Evolutionary conservation across 2,797 vertebrate genomes (phyloP), one percentile per base, ranked within the genome.

Genomic region (Esox masquinongy): DNA sequence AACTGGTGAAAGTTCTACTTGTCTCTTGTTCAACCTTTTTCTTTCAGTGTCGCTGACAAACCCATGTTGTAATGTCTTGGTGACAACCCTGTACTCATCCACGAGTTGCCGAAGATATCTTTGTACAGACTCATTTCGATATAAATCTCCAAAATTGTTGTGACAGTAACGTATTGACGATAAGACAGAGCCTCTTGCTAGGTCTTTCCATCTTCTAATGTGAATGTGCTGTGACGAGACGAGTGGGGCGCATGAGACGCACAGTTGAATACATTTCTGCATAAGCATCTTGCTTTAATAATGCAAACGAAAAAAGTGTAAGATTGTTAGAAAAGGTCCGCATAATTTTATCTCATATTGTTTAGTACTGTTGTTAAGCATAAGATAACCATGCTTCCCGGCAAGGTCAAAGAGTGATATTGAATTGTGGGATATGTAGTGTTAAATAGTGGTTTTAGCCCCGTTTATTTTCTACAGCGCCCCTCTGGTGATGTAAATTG

Each of bases 31-130:
- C 1, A 96, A 79, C 22, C 19, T 26, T 69, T 79, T 95, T 39
- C 90, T 91, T 59, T 95, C 93, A 0, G 92, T 74, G 71, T 96
- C 95, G 51, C 75, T 92, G 47, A 93, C n/a, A 56, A 87, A 74
- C 3, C 78, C 31, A 0, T 68, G 86, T 76, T 90, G 90, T 63
- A 98, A 72, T 72, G 82, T 91, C 22, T 53, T 34, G 51, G 68
- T 86, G 6, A 95, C 47, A 3, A 81, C 68, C 76, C 80, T 79
- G 83, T 95, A 88, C 67, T 98, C 95, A 74, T 91, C 87, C 76
- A 84, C 85, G 68, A 96, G 79, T 56, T 85, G 88, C 75, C 89
- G 88, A 4, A 98, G 49, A 17, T 96, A 93, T 68, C 82, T 93
- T 84, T 94, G 94, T 7, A 99, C 88, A 0, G 86, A 81, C 59